Percentiles rank a stretch among this genome's conserved stretches.
Evolutionary conservation across 2,113 vertebrate genomes (phyloP).

Genomic region (Grallaria varia): DNA sequence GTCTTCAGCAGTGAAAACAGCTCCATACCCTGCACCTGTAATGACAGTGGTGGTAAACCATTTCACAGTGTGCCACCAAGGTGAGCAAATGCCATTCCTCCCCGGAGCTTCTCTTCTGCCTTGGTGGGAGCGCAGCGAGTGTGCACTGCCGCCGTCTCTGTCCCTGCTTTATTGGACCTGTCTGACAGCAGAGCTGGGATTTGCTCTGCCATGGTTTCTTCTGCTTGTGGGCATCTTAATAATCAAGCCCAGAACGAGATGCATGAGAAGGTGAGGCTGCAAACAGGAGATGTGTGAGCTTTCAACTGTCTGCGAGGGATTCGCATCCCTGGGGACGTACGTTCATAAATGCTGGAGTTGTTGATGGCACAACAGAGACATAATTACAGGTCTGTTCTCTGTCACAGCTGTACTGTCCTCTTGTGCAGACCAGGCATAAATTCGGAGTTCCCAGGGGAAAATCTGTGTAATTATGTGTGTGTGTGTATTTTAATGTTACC

Average conservation of each 20-base stretch:
- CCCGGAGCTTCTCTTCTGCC: not conserved
- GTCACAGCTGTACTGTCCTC: slow-evolving; percentile 2
- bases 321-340: not conserved
- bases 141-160: not conserved
- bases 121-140: fast-evolving
- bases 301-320: not conserved
- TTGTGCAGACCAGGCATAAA: not conserved
- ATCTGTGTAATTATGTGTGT: not conserved
- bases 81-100: not conserved
- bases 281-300: not conserved
- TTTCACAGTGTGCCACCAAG: not conserved
- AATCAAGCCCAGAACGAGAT: not conserved
- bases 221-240: not conserved
- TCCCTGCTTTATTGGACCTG: not conserved
- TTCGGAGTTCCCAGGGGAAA: not conserved
- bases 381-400: slow-evolving; percentile 29
- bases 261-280: not conserved
- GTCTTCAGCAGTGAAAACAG: fast-evolving
- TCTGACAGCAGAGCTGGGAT: not conserved
- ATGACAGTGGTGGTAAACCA: not conserved
- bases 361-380: slow-evolving; percentile 30
- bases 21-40: not conserved
- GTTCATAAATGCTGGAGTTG: not conserved
- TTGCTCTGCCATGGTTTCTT: not conserved
- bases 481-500: not conserved